These are phyloP conservation scores for Gyps fulvus DNA, from an alignment of 2,113 vertebrate genomes.

Conservation along the genomic window DNA sequence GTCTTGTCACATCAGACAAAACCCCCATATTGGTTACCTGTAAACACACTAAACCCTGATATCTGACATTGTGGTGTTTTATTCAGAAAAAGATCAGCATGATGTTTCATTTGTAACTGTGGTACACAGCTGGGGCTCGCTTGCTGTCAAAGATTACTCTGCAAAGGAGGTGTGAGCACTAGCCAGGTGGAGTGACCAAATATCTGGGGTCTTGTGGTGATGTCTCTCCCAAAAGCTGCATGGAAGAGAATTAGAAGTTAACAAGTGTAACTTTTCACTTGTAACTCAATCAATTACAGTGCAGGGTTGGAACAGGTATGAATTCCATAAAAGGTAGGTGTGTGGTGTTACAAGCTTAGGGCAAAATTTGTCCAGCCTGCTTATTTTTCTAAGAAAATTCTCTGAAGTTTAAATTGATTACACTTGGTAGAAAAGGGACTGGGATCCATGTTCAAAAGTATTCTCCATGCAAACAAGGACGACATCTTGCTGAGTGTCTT, in stretches of 20 bases:
- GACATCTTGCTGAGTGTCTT: background rate
- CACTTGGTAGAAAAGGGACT: background rate
- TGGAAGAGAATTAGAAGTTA: background rate
- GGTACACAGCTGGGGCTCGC: background rate
- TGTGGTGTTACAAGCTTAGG: background rate
- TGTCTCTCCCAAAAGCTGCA: background rate
- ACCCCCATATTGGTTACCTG: background rate
- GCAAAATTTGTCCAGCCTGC: background rate
- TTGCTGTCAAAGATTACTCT: background rate
- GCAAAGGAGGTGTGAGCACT: background rate
- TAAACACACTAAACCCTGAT: background rate
- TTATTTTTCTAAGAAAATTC: background rate
- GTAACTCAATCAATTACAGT: background rate
- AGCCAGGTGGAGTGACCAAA: background rate
- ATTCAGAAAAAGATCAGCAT: background rate
- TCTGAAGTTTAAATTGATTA: background rate
- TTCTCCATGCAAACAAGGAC: fast-evolving
- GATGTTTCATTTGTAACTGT: background rate
- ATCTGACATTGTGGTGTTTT: background rate
- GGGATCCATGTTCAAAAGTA: background rate
- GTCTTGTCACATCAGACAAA: background rate
- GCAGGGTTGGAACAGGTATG: background rate
- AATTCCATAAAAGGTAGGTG: background rate
- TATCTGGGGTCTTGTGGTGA: background rate
- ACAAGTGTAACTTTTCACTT: background rate